Conservation (phyloP, 2,797 vertebrate species). For the Pristis pectinata region DNA sequence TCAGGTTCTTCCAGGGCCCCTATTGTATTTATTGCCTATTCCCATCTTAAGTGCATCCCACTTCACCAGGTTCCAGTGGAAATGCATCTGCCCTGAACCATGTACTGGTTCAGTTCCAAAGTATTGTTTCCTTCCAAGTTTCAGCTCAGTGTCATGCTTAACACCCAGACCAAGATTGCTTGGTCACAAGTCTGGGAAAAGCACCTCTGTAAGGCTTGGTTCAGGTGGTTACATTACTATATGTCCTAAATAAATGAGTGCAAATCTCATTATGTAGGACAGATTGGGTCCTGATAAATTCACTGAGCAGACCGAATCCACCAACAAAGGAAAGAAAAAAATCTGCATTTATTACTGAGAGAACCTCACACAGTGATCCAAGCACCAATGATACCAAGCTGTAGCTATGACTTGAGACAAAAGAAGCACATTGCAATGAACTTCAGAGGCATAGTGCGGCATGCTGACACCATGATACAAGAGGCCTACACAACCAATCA, state of each 20-base stretch:
- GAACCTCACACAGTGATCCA: background rate
- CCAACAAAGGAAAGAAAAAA: background rate
- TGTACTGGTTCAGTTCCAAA: background rate
- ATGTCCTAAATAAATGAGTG: background rate
- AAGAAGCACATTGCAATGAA: background rate
- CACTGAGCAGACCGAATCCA: background rate
- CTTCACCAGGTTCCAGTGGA: background rate
- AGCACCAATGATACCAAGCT: background rate
- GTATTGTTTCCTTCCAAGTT: background rate
- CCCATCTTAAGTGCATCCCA: background rate
- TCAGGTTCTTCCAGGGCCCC: background rate
- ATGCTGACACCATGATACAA: too few species aligned
- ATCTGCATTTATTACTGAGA: background rate
- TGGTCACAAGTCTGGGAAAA: too few species aligned
- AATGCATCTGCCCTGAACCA: background rate
- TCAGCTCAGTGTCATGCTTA: background rate
- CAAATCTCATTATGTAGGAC: background rate
- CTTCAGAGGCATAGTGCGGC: too few species aligned
- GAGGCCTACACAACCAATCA: too few species aligned
- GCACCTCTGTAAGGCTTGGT: background rate
- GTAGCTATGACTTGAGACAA: background rate
- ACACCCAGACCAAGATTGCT: background rate
- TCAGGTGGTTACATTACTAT: background rate
- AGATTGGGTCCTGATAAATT: background rate
- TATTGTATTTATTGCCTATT: background rate